These are phyloP conservation scores for Helarctos malayanus DNA, from an alignment of 2,797 vertebrate species.

Conservation along the genomic window DNA sequence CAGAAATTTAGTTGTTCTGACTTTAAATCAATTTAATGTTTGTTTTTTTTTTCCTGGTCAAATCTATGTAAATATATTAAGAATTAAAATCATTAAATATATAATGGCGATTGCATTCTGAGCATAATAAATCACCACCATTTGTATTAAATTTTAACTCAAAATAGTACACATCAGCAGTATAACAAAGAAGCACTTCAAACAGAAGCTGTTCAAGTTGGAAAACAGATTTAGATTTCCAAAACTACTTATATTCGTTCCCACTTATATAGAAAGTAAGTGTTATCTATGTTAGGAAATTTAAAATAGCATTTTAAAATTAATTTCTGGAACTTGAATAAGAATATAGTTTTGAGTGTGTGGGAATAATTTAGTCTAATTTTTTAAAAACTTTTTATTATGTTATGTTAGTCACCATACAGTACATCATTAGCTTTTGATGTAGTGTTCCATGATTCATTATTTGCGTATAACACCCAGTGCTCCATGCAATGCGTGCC, in stretches of 20 bases:
- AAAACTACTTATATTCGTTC: background rate
- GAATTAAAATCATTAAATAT: slow-evolving; percentile 47
- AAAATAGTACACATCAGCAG: background rate
- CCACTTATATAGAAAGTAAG: background rate
- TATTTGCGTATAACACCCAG: no score
- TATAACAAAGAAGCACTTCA: background rate
- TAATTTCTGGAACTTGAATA: slow-evolving; percentile 11
- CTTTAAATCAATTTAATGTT: background rate
- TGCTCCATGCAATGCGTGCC: no score
- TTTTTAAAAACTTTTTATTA: background rate
- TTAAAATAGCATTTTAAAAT: slow-evolving; percentile 22
- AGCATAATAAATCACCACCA: background rate
- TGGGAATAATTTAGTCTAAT: background rate
- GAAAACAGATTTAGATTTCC: slow-evolving; percentile 13
- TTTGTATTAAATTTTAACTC: background rate
- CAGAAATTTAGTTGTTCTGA: background rate
- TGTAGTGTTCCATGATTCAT: no score
- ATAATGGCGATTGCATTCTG: background rate
- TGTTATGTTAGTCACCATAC: no score
- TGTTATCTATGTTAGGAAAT: background rate
- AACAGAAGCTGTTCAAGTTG: background rate
- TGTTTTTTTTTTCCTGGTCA: background rate
- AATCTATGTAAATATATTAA: background rate
- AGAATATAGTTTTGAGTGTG: background rate
- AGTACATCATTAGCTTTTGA: no score